Conservation (phyloP, 2,797 vertebrate genomes). For the Dallia pectoralis region DNA sequence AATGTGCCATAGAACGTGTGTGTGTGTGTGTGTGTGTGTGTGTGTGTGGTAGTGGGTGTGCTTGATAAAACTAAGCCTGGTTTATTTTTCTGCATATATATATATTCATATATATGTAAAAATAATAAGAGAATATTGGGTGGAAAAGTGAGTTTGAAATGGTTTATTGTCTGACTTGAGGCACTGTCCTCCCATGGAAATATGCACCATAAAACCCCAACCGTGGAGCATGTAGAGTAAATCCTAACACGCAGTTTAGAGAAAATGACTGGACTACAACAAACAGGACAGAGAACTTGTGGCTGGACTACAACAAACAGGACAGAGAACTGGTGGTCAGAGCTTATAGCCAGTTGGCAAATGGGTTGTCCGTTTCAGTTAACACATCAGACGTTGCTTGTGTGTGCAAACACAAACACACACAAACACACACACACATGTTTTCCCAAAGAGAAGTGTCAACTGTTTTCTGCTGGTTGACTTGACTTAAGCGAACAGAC, state of each 20-base stretch:
- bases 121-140: not conserved
- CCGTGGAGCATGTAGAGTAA: not conserved
- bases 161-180: not conserved
- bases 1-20: not conserved
- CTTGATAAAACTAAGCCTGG: not conserved
- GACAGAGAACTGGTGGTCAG: not conserved
- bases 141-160: not conserved
- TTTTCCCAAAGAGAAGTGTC: conserved; percentile 46
- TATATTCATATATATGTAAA: too few species aligned
- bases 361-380: not conserved
- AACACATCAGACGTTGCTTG: conserved; percentile 29
- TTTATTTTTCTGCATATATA: conserved; percentile 3
- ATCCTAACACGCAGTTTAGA: not conserved
- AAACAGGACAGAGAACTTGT: not conserved
- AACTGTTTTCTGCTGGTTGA: conserved; percentile 66
- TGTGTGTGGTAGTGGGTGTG: conserved; percentile 4
- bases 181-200: not conserved
- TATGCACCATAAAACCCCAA: not conserved
- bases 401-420: conserved; percentile 19
- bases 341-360: not conserved
- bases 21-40: not conserved
- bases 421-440: not conserved
- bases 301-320: not conserved
- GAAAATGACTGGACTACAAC: not conserved
- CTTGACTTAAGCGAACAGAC: conserved; percentile 41